Evolutionary conservation across 2,888 invertebrate genomes (phyloP), one percentile per base, ranked within the genome.

Genomic region (Euzetes globulus): DNA sequence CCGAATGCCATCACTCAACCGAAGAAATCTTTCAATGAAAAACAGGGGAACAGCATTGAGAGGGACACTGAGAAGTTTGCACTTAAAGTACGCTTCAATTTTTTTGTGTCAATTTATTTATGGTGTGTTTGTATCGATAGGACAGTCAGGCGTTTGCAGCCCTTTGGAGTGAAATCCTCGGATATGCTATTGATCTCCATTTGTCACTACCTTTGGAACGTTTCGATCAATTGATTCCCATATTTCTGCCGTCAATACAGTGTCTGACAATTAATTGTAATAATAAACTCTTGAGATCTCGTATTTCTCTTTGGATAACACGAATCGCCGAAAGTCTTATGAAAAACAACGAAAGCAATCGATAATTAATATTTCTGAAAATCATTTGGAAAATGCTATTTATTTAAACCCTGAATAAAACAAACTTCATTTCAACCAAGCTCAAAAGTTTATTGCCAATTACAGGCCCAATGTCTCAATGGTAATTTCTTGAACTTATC

Each of bases 121-220:
- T n/a, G n/a, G n/a, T n/a, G n/a, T n/a, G n/a, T n/a, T n/a, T n/a
- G n/a, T n/a, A 22, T 6, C 17, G 82, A 79, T 84, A 90, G 90
- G 91, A 95, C 82, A 89, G 90, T 73, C 94, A 94, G 80, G 91
- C 92, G 22, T 91, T 90, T 81, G 87, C 91, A 77, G 88, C 88
- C 74, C 91, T 93, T 25, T 88, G 92, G 85, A 90, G 91, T 37
- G 92, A 94, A 82, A 88, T 92, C 79, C 86, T 95, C 79, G 89
- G 90, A 81, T 91, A 91, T 27, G 89, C 91, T 78, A 87, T 95
- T 81, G 92, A 94, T 81, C 85, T 94, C 79, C 85, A 82, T 75
- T 80, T 82, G 70, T 81, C 81, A 75, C 79, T 82, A n/a, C 76
- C 79, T 15, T 86, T 87, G 79, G 81, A 83, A 19, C 83, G 84